Percentiles rank a stretch among this genome's conserved stretches.
Evolutionary conservation across 2,888 invertebrate species (phyloP).

Genomic region (Electrophaes corylata): DNA sequence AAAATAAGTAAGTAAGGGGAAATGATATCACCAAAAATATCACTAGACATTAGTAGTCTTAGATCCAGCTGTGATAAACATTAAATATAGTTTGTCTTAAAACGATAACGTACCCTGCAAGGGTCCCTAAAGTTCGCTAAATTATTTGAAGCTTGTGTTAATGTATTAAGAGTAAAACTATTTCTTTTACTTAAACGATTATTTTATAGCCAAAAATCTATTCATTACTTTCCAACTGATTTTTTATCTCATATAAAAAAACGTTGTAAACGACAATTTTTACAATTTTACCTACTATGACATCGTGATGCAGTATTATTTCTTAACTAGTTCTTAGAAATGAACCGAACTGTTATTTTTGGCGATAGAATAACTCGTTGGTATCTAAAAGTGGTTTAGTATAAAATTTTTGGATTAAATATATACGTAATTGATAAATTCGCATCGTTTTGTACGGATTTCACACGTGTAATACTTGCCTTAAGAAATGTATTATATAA

Average conservation of each 20-base stretch:
- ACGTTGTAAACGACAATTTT: no score
- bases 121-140: conserved; percentile 5
- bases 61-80: conserved; percentile 74
- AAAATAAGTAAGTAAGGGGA: background rate
- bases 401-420: conserved; percentile 25
- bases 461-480: conserved; percentile 31
- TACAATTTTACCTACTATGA: no score
- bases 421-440: conserved; percentile 31
- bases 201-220: conserved; percentile 7
- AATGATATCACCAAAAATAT: conserved; percentile 24
- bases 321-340: no score
- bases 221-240: no score
- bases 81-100: conserved; percentile 25
- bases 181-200: background rate
- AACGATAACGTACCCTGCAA: conserved; percentile 14
- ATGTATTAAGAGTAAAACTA: conserved; percentile 16
- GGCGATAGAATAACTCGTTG: background rate
- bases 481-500: conserved; percentile 28
- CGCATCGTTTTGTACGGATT: conserved; percentile 31
- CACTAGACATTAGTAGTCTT: conserved; percentile 53
- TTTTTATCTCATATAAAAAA: no score
- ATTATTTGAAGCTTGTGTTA: conserved; percentile 20
- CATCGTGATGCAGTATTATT: no score
- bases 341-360: no score
- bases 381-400: conserved; percentile 18